Base-by-base conservation (phyloP, 2,113 vertebrate species). In the Tinamus guttatus region DNA sequence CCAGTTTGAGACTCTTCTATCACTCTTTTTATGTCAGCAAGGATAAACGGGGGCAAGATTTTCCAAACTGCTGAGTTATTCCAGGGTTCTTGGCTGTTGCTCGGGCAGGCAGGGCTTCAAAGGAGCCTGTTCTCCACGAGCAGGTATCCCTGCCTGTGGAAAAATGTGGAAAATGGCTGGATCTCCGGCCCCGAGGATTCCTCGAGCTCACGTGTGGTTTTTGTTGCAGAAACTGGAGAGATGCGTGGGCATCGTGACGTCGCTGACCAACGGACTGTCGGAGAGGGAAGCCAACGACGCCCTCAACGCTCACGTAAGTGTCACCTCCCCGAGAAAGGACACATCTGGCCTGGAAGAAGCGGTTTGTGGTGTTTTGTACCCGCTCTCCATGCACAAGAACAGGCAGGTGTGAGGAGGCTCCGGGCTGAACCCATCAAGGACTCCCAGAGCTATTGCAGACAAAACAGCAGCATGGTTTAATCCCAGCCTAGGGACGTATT, bases 261-360 rank as follows among this genome's bases (percentile, higher is more conserved):
- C 98, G 0, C 96, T 99, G 85, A 99, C 98, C 7, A 97, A 96
- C 30, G 98, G 99, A 10, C 98, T 99, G 43, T 99, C 99, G 0
- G 99, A 99, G 95, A 97, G 99, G 41, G 99, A 99, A 59, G 98
- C 99, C 34, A 99, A 99, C 7, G 99, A 99, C 4, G 98, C 99
- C 38, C 98, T 99, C 59, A 99, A 99, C 0, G 99, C 99, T 11
- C 98, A 99, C 0, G 99, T 99, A 96, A 98, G 98, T 98, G 69
- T 54, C 15, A 0, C 1, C 41, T 32, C 20, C 60, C 8, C 2
- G 13, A 17, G 36, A 24, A 36, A 10, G 1, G 34, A n/a, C 27
- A 13, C 15, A 11, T 52, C n/a, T 43, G 16, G 27, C 38, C 49
- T 4, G 70, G 75, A 5, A 58, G 49, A 15, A 34, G 25, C 3